phyloP scores from a whole-genome alignment of 1,140 invertebrate genomes.

The Oreohelix idahoensis region DNA sequence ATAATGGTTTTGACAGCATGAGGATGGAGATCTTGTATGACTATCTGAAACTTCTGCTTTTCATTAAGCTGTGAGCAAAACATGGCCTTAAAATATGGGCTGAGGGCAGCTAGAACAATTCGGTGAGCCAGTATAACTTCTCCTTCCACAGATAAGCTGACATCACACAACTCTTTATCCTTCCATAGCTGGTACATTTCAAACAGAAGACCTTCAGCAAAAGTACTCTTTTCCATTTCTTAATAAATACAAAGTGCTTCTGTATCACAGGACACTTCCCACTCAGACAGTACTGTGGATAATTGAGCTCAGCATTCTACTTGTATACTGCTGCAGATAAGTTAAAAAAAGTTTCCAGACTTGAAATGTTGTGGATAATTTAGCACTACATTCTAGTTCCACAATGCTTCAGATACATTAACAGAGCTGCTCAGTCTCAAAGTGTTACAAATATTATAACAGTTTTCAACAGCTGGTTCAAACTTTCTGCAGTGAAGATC shows the following conservation, averaged over 20 bases:
- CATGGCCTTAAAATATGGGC: constrained; percentile 49
- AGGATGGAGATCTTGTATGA: constrained; percentile 39
- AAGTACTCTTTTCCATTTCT: constrained; percentile 11
- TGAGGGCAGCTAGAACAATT: constrained; percentile 44
- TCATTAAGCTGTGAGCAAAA: constrained; percentile 46
- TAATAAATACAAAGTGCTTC: neutral
- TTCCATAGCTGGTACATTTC: constrained; percentile 35
- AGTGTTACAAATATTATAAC: no score
- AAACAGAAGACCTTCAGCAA: neutral
- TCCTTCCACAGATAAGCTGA: constrained; percentile 36
- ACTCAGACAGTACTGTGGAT: neutral
- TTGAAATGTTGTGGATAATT: no score
- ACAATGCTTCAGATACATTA: no score
- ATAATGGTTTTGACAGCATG: constrained; percentile 35
- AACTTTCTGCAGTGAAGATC: no score
- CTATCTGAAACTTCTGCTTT: constrained; percentile 37
- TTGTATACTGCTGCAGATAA: no score
- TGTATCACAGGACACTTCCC: neutral
- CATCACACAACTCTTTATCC: constrained; percentile 44
- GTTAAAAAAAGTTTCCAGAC: no score
- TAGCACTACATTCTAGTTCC: no score
- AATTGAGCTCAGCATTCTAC: neutral
- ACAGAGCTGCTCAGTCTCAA: no score
- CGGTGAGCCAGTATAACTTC: constrained; percentile 40
- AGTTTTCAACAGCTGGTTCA: no score